Conservation (phyloP, 2,797 vertebrate genomes). For the Dryobates pubescens region DNA sequence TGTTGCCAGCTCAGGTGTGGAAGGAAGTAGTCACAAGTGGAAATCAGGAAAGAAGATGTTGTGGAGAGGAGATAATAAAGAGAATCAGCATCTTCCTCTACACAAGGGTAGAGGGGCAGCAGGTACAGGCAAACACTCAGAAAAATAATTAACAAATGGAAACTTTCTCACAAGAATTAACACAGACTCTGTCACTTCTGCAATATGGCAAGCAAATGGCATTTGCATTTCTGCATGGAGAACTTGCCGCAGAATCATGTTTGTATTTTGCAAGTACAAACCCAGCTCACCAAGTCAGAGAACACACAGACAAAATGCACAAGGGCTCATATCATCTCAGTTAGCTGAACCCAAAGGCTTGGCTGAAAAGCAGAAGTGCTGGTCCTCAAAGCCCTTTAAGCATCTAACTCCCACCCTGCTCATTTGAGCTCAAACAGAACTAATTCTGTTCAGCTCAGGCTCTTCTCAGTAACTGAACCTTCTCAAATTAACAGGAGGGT, state of each 20-base stretch:
- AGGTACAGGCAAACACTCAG: not conserved
- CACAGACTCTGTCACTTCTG: not conserved
- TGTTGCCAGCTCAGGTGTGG: too few relatives aligned
- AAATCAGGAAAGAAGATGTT: not conserved
- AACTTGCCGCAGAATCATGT: not conserved
- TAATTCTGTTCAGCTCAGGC: too few relatives aligned
- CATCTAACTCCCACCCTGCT: not conserved
- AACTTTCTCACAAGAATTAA: not conserved
- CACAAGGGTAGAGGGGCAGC: not conserved
- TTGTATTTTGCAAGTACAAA: not conserved
- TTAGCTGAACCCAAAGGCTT: accelerated
- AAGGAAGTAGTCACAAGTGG: accelerated
- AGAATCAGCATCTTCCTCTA: not conserved
- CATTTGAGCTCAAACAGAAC: too few relatives aligned
- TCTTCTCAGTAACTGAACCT: too few relatives aligned
- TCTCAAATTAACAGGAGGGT: too few relatives aligned
- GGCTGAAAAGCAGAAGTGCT: not conserved
- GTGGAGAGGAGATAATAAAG: not conserved
- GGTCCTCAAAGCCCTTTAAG: not conserved
- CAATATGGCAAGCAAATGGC: not conserved
- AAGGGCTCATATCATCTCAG: accelerated
- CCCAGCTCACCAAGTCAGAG: not conserved
- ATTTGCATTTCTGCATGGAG: not conserved
- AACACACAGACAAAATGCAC: not conserved
- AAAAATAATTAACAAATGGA: not conserved